These are phyloP conservation scores for Siphlonurus alternatus DNA, from an alignment of 2,888 invertebrate genomes.

Conservation along the genomic window DNA sequence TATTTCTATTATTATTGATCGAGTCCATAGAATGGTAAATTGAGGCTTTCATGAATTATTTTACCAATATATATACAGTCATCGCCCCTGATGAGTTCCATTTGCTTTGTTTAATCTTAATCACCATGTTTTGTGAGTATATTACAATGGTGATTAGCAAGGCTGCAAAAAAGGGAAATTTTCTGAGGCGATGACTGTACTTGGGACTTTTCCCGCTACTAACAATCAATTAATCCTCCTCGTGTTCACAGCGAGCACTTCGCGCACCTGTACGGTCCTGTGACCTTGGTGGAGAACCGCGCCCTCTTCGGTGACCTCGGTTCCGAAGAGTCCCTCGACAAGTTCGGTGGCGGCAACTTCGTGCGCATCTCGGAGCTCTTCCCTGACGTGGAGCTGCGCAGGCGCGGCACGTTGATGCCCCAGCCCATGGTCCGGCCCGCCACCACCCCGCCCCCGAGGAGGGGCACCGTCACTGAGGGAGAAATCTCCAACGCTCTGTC, in stretches of 20 bases:
- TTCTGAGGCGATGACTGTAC: too few species aligned
- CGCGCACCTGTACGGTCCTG: conserved; percentile 17
- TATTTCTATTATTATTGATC: too few species aligned
- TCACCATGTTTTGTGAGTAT: too few species aligned
- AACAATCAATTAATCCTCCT: too few species aligned
- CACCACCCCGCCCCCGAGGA: neutral
- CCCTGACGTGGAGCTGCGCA: conserved; percentile 14
- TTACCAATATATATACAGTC: too few species aligned
- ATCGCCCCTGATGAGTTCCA: too few species aligned
- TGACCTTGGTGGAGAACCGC: conserved; percentile 14
- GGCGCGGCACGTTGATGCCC: neutral
- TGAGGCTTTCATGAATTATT: too few species aligned
- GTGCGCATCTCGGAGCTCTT: conserved; percentile 8
- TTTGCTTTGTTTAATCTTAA: too few species aligned
- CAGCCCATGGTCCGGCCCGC: neutral
- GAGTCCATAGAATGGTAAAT: too few species aligned
- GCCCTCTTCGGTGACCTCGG: neutral
- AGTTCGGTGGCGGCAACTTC: neutral
- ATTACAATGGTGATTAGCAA: too few species aligned
- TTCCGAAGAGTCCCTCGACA: neutral
- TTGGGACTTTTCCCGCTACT: too few species aligned
- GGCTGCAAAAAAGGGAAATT: too few species aligned
- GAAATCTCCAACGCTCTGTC: conserved; percentile 1
- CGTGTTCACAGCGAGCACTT: conserved; percentile 13
- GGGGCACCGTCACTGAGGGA: neutral